A percentile compares a stretch with the other conserved stretches of the same genome.
phyloP scores from a whole-genome alignment of 2,888 invertebrate species.

The Melanophora roralis region DNA sequence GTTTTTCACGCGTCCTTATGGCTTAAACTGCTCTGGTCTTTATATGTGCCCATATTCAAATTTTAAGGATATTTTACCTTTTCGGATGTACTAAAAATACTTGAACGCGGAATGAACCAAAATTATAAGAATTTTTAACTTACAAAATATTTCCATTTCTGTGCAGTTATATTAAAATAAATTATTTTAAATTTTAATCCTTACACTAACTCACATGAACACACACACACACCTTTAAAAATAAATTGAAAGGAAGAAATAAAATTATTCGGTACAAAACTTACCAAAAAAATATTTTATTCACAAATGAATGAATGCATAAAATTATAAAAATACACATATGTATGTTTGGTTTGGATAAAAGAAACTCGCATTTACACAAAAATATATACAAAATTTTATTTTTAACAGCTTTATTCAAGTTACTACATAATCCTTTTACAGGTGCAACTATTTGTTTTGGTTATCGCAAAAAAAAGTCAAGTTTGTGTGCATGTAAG shows the following conservation, averaged over 20 bases:
- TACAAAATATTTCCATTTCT: conserved; percentile 10
- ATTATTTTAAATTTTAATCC: conserved; percentile 48
- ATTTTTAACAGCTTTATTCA: background rate
- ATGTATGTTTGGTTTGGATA: background rate
- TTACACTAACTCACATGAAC: conserved; percentile 10
- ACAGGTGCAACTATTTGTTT: too few relatives aligned
- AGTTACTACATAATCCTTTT: background rate
- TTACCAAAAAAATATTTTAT: conserved; percentile 22
- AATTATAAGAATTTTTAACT: too few relatives aligned
- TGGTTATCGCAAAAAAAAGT: too few relatives aligned
- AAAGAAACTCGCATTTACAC: background rate
- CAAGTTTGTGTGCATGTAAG: too few relatives aligned
- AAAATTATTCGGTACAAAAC: conserved; percentile 12
- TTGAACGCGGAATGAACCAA: too few relatives aligned
- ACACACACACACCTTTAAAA: conserved; percentile 7
- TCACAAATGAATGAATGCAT: conserved; percentile 46
- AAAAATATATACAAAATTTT: background rate
- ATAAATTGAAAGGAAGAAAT: background rate
- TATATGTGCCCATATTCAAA: too few relatives aligned
- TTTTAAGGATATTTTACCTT: too few relatives aligned
- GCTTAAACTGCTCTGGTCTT: too few relatives aligned
- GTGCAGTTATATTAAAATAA: conserved; percentile 1
- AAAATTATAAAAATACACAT: conserved; percentile 27
- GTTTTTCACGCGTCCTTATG: too few relatives aligned
- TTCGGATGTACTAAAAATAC: too few relatives aligned